Conservation (phyloP, 2,797 vertebrate species). For the Eurystomus glaucurus region DNA sequence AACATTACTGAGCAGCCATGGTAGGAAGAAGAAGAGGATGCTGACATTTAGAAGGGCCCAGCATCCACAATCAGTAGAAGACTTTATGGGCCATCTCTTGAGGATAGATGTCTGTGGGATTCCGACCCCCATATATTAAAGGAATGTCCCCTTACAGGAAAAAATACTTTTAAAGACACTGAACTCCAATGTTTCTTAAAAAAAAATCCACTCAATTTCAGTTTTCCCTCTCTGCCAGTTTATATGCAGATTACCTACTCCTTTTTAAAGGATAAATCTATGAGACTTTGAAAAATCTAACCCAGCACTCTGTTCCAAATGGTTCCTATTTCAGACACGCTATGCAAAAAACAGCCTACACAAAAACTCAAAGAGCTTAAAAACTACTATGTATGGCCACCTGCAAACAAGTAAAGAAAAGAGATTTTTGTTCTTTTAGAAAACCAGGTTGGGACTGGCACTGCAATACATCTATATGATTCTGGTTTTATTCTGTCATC, state of each 20-base stretch:
- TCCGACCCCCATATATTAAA: too few species aligned
- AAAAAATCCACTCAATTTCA: not conserved
- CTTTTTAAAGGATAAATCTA: not conserved
- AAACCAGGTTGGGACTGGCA: not conserved
- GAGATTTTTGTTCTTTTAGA: not conserved
- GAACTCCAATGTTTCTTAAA: not conserved
- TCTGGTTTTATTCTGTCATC: not conserved
- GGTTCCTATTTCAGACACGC: not conserved
- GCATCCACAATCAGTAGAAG: not conserved
- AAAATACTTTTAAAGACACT: not conserved
- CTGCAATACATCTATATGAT: not conserved
- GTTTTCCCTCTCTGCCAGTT: not conserved
- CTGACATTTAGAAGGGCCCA: not conserved
- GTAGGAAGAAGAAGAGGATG: not conserved
- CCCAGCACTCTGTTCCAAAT: not conserved
- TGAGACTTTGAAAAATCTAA: not conserved
- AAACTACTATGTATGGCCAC: not conserved
- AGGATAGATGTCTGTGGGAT: not conserved
- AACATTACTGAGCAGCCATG: not conserved
- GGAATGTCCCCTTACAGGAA: not conserved
- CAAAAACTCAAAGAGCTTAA: not conserved
- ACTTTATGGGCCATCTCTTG: not conserved
- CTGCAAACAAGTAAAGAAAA: not conserved
- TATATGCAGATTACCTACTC: not conserved
- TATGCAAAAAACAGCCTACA: not conserved